Conservation (phyloP, 1,140 invertebrate species). For the Ridgeia piscesae region DNA sequence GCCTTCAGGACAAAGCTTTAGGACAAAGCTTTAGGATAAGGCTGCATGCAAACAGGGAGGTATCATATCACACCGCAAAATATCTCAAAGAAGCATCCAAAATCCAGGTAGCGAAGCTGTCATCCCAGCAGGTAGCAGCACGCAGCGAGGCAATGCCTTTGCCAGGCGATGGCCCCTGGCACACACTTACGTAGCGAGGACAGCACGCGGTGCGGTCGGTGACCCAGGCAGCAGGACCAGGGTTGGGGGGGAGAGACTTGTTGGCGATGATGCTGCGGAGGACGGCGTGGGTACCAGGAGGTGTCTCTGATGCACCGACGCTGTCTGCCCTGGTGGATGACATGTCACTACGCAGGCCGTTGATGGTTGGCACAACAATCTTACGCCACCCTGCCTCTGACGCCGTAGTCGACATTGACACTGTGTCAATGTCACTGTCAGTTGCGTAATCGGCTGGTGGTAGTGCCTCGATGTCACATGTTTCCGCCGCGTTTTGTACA, state of each 20-base stretch:
- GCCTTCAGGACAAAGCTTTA: no score
- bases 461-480: background rate
- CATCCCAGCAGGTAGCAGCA: background rate
- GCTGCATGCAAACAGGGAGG: no score
- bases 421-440: background rate
- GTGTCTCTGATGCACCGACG: background rate
- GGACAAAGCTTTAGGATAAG: no score
- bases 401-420: background rate
- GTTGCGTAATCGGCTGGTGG: background rate
- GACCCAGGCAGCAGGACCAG: background rate
- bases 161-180: background rate
- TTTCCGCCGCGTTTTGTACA: background rate
- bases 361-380: background rate
- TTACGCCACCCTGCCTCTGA: background rate
- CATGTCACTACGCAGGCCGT: no score
- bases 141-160: background rate
- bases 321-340: background rate
- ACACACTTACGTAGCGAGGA: background rate
- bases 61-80: no score
- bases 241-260: background rate
- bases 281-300: background rate
- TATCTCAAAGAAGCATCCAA: background rate
- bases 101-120: background rate
- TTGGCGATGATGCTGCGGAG: background rate
- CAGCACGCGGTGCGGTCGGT: background rate